Conservation (phyloP, 2,113 vertebrate genomes). For the Poeciliopsis occidentalis region DNA sequence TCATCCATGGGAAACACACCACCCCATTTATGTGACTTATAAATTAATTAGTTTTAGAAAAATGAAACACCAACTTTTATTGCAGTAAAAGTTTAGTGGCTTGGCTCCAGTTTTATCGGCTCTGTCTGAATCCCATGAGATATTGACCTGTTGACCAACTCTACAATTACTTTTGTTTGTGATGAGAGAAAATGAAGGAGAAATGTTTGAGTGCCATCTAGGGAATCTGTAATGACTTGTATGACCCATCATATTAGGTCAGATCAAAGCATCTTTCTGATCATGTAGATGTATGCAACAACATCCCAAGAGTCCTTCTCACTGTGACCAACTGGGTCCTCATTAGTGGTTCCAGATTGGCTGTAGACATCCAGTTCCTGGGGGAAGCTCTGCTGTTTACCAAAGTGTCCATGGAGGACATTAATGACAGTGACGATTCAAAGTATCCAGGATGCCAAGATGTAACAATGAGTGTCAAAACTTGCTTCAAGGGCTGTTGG, state of each 20-base stretch:
- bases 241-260: not conserved
- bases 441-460: not conserved
- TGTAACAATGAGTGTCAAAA: not conserved
- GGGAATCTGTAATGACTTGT: not conserved
- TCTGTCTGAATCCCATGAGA: not conserved
- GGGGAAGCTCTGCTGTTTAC: not conserved
- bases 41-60: not conserved
- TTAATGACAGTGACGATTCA: not conserved
- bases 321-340: not conserved
- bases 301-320: not conserved
- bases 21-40: too few species aligned
- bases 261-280: not conserved
- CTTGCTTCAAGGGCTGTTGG: not conserved
- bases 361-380: not conserved
- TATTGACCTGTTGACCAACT: slow-evolving; percentile 23
- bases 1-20: too few species aligned
- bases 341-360: not conserved
- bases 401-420: not conserved
- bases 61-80: not conserved
- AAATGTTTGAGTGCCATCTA: not conserved
- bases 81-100: not conserved
- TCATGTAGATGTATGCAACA: not conserved
- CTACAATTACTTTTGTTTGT: not conserved
- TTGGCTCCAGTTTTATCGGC: not conserved
- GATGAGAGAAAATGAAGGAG: not conserved